A percentile compares a stretch with the other conserved stretches of the same genome.
These are phyloP conservation scores for Sarcophaga caerulescens DNA, from an alignment of 2,888 invertebrate genomes.

Conservation along the genomic window DNA sequence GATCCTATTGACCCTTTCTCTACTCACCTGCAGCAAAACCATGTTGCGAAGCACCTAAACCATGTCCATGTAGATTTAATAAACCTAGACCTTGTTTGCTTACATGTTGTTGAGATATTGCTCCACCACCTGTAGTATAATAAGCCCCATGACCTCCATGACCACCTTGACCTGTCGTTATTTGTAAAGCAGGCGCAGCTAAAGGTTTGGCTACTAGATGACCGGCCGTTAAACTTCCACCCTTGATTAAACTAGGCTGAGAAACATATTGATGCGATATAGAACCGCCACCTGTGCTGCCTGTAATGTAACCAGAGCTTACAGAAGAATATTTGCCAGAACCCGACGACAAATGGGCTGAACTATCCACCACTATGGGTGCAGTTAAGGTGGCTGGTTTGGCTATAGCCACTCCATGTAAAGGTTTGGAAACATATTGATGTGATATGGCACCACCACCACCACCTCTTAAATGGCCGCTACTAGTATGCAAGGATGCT, in stretches of 20 bases:
- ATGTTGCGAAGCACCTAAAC: slow-evolving; percentile 43
- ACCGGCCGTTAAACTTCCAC: slow-evolving; percentile 63
- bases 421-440: slow-evolving; percentile 72
- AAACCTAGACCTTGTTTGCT: slow-evolving; percentile 68
- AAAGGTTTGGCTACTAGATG: slow-evolving; percentile 67
- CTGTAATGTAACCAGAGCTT: slow-evolving; percentile 73
- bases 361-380: slow-evolving; percentile 58
- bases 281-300: slow-evolving; percentile 20
- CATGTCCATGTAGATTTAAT: slow-evolving; percentile 23
- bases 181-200: slow-evolving; percentile 48
- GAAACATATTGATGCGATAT: slow-evolving; percentile 66
- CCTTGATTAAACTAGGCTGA: slow-evolving; percentile 53
- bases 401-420: slow-evolving; percentile 29
- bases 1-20: not conserved
- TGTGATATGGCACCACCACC: slow-evolving; percentile 71
- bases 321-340: slow-evolving; percentile 47
- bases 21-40: slow-evolving; percentile 34
- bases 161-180: slow-evolving; percentile 64
- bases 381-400: slow-evolving; percentile 39
- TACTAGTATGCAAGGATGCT: slow-evolving; percentile 24
- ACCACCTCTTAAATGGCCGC: slow-evolving; percentile 55
- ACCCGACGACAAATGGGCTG: slow-evolving; percentile 45
- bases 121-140: slow-evolving; percentile 58
- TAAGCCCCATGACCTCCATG: not conserved
- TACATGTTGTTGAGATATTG: slow-evolving; percentile 70